Evolutionary conservation across 2,888 invertebrate genomes (phyloP), one percentile per base, ranked within the genome.

Genomic region (Drosophila pseudotakahashii): DNA sequence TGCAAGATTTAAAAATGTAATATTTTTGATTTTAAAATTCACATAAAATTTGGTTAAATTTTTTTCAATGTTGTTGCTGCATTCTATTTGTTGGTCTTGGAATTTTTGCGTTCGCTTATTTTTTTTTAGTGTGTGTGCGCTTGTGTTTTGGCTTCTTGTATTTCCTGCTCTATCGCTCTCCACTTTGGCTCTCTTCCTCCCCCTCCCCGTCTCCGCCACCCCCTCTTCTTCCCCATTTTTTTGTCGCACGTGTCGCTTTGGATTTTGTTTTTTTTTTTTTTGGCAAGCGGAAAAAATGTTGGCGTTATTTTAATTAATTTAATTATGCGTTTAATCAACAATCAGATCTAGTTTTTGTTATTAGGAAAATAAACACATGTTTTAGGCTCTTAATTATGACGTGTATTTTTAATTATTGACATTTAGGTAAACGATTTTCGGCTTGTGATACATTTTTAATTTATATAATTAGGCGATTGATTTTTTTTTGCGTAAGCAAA

Each of bases 121-220:
- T 30, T 44, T 39, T 19, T 16, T 26, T 26, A 42, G 53, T 42
- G 67, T 36, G 23, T 44, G 42, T 63, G 34, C 48, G 47, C 34
- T 39, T 51, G 72, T 45, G 37, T 67, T 57, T 77, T 50, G 78
- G 78, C 87, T 73, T 87, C 76, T 81, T 81, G 81, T 81, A 69
- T 88, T 80, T 80, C 80, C 80, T 87, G 85, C 79, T 83, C 42
- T 36, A 16, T 47, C 32, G 60, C 60, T 71, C 51, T 48, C n/a
- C 37, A 14, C 39, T 67, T 47, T 26, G 11, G 37, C 45, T 37
- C 71, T 39, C 47, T 32, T 53, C 44, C 10, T n/a, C 23, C 30
- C n/a, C 3, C 3, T 7, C 10, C 16, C 14, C 19, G 19, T 7
- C 1, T 6, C 44, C 19, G 11, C 5, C 30, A 1, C 30, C 30